Base-by-base conservation (phyloP, 2,113 vertebrate genomes). In the Oophaga pumilio region DNA sequence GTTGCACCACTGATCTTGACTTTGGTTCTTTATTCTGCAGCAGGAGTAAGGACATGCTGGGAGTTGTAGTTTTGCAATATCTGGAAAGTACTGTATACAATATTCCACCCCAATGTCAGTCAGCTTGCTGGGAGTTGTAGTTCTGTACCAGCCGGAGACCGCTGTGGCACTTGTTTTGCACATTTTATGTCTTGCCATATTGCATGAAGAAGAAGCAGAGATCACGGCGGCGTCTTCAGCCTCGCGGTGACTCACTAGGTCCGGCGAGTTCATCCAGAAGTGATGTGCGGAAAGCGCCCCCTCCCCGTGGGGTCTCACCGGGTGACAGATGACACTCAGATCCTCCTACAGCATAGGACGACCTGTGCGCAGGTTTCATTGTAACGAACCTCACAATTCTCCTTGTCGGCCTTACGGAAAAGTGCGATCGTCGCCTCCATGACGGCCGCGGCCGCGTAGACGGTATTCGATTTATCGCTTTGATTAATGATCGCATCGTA, bases 391-490 rank as follows among this genome's bases (percentile, higher is more conserved):
- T 5, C 49, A 76, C 74, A 22, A 33, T 52, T 14, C 49, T 85
- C 20, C 79, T 74, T 74, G 6, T 17, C 62, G 33, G 33, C 33
- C 17, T 66, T 49, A 52, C 60, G 8, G 33, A 50, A 82, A 64
- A 50, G 20, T 14, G 33, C 43, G 4, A 13, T 18, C n/a, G 8
- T 77, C 53, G 0, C 71, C 60, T 20, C n/a, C 26, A 2, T 8
- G 18, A 62, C 22, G 15, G 71, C 33, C 17, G 2, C 33, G 52
- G 7, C 10, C 26, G 1, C 69, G 10, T 50, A 52, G n/a, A 43
- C 53, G 18, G 62, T 33, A 76, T 82, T 76, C 74, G 82, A 74
- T 82, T 87, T 87, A 64, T 81, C 53, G 62, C n/a, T 66, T 76
- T 82, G 56, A 22, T 68, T 82, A 81, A 82, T 50, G 78, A 62